Evolutionary conservation across 2,797 vertebrate genomes (phyloP).

Genomic region (Glossophaga mutica): DNA sequence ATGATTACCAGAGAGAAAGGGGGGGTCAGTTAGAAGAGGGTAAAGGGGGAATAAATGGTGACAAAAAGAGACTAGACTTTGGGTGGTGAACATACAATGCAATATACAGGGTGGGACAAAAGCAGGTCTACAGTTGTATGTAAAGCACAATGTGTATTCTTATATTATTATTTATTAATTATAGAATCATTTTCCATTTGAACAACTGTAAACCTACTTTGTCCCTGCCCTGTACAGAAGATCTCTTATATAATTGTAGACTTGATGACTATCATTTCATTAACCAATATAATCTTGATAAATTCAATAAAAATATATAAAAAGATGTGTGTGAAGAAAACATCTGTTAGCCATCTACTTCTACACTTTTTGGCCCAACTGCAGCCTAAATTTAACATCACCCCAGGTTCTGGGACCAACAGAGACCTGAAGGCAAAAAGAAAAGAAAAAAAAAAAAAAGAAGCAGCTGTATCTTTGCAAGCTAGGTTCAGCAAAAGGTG

Average conservation of each 20-base stretch:
- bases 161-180: not conserved
- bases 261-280: not conserved
- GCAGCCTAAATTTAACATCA: not conserved
- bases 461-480: not conserved
- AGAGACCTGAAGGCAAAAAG: not conserved
- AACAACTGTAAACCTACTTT: not conserved
- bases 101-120: not conserved
- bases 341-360: not conserved
- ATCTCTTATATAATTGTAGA: not conserved
- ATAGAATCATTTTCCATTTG: not conserved
- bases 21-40: not conserved
- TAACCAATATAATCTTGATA: not conserved
- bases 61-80: not conserved
- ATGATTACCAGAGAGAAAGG: not conserved
- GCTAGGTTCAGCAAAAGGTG: not conserved
- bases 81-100: not conserved
- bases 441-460: not conserved
- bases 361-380: not conserved
- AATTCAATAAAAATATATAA: not conserved
- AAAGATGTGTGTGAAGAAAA: not conserved
- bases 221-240: not conserved
- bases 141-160: not conserved
- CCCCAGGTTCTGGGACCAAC: not conserved
- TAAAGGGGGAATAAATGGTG: not conserved
- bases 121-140: not conserved